Evolutionary conservation across 1,140 invertebrate genomes (phyloP).

Genomic region (Muscidifurax raptorellus): DNA sequence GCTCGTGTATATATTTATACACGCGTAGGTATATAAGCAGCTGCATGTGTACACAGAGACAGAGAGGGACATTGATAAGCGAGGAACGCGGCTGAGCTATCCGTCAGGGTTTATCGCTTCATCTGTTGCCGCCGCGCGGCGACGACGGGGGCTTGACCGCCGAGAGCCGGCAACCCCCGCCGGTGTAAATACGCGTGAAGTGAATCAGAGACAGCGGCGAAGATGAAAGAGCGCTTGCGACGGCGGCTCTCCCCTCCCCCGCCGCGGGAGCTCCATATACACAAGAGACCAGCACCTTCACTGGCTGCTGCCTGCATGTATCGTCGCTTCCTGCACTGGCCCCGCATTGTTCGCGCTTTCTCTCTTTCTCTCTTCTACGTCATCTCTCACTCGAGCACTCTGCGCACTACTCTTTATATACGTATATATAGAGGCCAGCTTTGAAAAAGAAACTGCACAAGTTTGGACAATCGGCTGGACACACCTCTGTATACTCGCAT

Average conservation of each 20-base stretch:
- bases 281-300: too few relatives aligned
- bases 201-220: constrained; percentile 57
- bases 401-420: too few relatives aligned
- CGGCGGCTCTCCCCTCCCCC: constrained; percentile 46
- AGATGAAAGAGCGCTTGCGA: constrained; percentile 55
- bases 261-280: too few relatives aligned
- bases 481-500: neutral
- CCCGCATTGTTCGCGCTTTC: constrained; percentile 40
- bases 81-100: neutral
- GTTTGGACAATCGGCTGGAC: neutral
- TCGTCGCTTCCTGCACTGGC: constrained; percentile 49
- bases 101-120: constrained; percentile 16
- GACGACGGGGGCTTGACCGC: constrained; percentile 11
- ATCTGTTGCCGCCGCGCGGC: neutral
- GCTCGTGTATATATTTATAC: neutral
- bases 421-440: too few relatives aligned
- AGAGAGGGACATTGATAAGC: constrained; percentile 8
- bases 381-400: neutral
- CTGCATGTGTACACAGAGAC: neutral
- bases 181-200: constrained; percentile 59
- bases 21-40: too few relatives aligned
- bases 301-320: too few relatives aligned
- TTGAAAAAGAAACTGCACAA: neutral
- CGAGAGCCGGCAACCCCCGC: constrained; percentile 31
- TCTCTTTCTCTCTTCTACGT: too few relatives aligned